A percentile compares a stretch with the other conserved stretches of the same genome.
phyloP scores from a whole-genome alignment of 2,888 invertebrate genomes.

The Brachypalpus laphriformis region DNA sequence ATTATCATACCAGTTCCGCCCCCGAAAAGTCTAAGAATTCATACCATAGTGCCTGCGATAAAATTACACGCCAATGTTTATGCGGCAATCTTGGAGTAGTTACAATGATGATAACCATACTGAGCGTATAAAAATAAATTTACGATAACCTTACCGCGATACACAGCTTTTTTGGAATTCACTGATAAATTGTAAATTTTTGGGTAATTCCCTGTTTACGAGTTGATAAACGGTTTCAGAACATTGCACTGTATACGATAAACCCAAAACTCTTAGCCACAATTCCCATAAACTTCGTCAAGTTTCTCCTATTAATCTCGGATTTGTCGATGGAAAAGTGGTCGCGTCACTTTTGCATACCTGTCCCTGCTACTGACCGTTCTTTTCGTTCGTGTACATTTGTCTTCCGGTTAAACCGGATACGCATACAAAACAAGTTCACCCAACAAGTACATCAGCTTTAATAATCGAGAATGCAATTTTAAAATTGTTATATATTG shows the following conservation, averaged over 20 bases:
- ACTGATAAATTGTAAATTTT: not conserved
- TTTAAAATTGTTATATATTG: constrained; percentile 28
- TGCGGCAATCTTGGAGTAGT: too few relatives aligned
- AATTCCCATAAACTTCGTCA: constrained; percentile 1
- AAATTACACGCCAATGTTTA: too few relatives aligned
- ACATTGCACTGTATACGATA: not conserved
- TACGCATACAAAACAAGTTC: constrained; percentile 35
- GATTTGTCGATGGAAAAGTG: constrained; percentile 17
- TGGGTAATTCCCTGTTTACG: not conserved
- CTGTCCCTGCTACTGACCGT: constrained; percentile 14
- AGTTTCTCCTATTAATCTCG: constrained; percentile 49
- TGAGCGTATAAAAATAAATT: too few relatives aligned
- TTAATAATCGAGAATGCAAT: constrained; percentile 19
- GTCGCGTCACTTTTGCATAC: constrained; percentile 50
- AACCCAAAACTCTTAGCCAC: not conserved
- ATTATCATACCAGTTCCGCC: too few relatives aligned
- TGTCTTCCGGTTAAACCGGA: constrained; percentile 57
- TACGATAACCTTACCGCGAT: constrained; percentile 6
- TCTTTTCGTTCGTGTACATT: not conserved
- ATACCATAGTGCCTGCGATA: not conserved
- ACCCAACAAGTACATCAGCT: constrained; percentile 19
- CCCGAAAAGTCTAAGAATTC: too few relatives aligned
- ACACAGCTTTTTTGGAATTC: not conserved
- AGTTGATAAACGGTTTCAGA: not conserved
- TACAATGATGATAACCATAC: too few relatives aligned